Evolutionary conservation across 2,113 vertebrate species (phyloP).

Genomic region (Procapra przewalskii): DNA sequence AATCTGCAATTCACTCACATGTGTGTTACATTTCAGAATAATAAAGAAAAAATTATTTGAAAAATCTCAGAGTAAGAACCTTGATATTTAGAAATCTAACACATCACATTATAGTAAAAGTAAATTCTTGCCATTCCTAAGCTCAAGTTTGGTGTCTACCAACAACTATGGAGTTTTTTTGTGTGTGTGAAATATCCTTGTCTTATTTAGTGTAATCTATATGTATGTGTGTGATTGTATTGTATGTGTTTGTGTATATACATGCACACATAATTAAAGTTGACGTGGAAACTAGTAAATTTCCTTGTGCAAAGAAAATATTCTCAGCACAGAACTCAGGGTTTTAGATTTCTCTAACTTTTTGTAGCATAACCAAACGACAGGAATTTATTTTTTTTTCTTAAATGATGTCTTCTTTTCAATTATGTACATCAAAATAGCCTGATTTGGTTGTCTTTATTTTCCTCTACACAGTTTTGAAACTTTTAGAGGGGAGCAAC

Average conservation of each 20-base stretch:
- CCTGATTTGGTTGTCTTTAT: neutral
- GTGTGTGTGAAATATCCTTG: neutral
- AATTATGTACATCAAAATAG: neutral
- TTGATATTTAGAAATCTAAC: neutral
- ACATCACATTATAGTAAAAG: neutral
- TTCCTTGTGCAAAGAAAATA: neutral
- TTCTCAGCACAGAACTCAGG: neutral
- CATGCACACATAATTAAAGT: neutral
- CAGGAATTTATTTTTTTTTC: neutral
- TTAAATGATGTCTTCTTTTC: neutral
- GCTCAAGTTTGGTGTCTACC: neutral
- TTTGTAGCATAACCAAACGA: neutral
- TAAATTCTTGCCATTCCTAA: neutral
- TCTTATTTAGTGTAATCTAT: neutral
- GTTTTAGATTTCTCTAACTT: neutral
- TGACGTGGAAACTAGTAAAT: neutral
- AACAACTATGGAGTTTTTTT: neutral
- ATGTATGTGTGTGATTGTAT: neutral
- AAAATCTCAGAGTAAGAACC: neutral
- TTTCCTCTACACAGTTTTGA: neutral
- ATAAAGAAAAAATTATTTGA: neutral
- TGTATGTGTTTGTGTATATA: neutral
- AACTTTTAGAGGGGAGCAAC: neutral
- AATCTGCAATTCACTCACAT: neutral
- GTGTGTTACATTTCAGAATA: neutral